Conservation (phyloP, 2,888 invertebrate genomes). For the Lasiommata megera region DNA sequence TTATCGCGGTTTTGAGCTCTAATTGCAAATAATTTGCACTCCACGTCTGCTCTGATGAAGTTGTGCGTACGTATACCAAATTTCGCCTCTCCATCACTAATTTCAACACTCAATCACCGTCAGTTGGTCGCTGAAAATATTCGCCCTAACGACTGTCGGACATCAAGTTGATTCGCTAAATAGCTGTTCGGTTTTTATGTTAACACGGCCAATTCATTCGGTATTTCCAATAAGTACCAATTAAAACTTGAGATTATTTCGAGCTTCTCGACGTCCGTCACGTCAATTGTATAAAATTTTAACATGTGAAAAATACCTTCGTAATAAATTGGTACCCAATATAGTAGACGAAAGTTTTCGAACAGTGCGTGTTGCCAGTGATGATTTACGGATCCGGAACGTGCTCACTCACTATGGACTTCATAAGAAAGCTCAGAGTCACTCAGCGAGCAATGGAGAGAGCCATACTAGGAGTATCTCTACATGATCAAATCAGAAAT, state of each 20-base stretch:
- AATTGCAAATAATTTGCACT: conserved; percentile 9
- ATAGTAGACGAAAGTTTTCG: no score
- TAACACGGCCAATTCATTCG: conserved; percentile 21
- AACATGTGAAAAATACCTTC: background rate
- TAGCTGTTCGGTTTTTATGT: conserved; percentile 23
- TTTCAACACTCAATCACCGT: conserved; percentile 30
- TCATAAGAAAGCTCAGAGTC: no score
- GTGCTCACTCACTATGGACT: no score
- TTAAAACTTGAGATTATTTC: conserved; percentile 21
- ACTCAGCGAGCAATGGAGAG: no score
- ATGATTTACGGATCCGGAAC: no score
- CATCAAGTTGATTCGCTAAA: conserved; percentile 27
- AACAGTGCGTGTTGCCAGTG: no score
- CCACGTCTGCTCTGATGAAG: conserved; percentile 14
- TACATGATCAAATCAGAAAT: no score
- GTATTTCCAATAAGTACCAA: conserved; percentile 21
- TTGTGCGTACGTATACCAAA: conserved; percentile 18
- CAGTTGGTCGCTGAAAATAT: conserved; percentile 29
- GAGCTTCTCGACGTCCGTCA: background rate
- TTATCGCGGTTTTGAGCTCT: background rate
- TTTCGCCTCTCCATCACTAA: conserved; percentile 29
- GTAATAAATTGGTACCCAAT: background rate
- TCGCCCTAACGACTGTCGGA: conserved; percentile 27
- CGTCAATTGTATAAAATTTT: background rate
- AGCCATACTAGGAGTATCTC: no score